These are phyloP conservation scores for Physocephala rufipes DNA, from an alignment of 2,888 invertebrate genomes.

Conservation along the genomic window DNA sequence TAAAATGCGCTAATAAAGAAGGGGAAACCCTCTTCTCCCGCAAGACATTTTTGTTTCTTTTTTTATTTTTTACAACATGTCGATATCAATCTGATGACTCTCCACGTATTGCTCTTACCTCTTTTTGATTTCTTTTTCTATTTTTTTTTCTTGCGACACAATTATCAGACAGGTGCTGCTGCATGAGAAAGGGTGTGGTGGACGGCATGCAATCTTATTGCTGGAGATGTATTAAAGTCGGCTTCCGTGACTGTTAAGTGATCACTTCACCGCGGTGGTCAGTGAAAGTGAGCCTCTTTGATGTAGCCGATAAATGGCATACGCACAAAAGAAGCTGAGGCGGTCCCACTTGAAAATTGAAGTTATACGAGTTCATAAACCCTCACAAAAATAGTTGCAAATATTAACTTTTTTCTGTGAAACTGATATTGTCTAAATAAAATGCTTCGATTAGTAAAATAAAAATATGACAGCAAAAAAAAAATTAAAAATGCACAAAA, in stretches of 20 bases:
- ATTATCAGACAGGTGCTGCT: too few species aligned
- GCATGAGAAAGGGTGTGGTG: neutral
- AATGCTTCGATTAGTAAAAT: neutral
- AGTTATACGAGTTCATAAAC: too few species aligned
- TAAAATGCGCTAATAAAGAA: neutral
- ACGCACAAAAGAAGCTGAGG: neutral
- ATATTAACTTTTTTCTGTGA: too few species aligned
- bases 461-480: neutral
- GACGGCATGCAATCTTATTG: neutral
- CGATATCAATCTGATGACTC: too few species aligned
- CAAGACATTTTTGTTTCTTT: too few species aligned
- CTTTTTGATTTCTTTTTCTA: too few species aligned
- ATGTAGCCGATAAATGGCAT: neutral
- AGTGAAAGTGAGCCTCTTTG: conserved; percentile 10
- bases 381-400: too few species aligned
- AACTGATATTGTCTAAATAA: neutral
- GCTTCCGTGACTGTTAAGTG: neutral
- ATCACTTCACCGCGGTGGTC: neutral
- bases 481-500: neutral
- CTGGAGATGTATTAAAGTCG: neutral
- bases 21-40: too few species aligned
- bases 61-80: too few species aligned
- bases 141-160: too few species aligned
- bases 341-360: neutral
- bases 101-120: too few species aligned